phyloP scores from a whole-genome alignment of 2,113 vertebrate species.

The Pelecanus crispus region DNA sequence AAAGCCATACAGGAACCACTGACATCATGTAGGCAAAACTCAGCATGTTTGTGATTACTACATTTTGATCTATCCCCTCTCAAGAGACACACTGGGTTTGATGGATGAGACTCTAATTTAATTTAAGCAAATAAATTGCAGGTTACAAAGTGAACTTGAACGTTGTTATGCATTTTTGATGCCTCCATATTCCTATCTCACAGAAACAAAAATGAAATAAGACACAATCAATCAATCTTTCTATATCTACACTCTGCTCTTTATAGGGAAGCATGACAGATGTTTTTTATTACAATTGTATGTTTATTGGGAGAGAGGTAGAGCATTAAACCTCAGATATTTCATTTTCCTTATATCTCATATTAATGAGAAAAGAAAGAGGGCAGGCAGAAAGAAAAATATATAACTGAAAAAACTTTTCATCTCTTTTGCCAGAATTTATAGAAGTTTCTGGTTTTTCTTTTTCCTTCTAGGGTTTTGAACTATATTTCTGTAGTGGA shows the following conservation, averaged over 20 bases:
- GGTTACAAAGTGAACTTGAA: not conserved
- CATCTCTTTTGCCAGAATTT: not conserved
- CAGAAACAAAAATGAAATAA: not conserved
- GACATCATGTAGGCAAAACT: not conserved
- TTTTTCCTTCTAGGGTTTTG: not conserved
- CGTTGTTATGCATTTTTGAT: not conserved
- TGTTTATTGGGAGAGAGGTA: not conserved
- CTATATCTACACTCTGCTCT: not conserved
- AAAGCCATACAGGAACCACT: not conserved
- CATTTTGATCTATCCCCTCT: not conserved
- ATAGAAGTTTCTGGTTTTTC: not conserved
- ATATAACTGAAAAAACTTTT: not conserved
- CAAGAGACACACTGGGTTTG: not conserved
- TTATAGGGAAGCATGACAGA: not conserved
- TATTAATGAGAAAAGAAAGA: not conserved
- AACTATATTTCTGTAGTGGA: not conserved
- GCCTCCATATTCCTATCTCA: not conserved
- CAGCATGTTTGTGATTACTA: not conserved
- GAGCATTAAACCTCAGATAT: not conserved
- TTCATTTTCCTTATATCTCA: not conserved
- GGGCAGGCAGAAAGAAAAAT: not conserved
- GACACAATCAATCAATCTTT: not conserved
- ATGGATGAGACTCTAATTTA: not conserved
- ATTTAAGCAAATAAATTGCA: slow-evolving; percentile 3
- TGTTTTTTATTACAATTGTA: not conserved